A percentile compares a stretch with the other conserved stretches of the same genome.
phyloP scores from a whole-genome alignment of 2,888 invertebrate genomes.

The Drosophila meridiana region DNA sequence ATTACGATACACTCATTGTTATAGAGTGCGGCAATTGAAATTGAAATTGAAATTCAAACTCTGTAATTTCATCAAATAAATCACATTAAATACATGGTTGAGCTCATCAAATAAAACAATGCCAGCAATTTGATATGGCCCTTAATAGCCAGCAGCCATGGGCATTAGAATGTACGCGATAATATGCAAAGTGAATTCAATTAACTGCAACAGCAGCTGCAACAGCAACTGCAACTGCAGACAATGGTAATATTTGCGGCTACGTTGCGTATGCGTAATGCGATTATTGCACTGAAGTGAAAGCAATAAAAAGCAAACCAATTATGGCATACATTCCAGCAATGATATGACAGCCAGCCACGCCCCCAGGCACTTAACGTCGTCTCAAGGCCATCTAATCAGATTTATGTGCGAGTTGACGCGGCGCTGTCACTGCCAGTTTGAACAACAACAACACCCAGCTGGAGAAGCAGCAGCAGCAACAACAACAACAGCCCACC shows the following conservation, averaged over 20 bases:
- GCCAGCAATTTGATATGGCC: conserved; percentile 1
- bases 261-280: conserved; percentile 66
- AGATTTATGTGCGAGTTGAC: conserved; percentile 50
- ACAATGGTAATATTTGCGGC: conserved; percentile 35
- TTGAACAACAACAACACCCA: conserved; percentile 18
- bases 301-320: conserved; percentile 64
- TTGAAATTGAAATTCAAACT: conserved; percentile 15
- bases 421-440: conserved; percentile 30
- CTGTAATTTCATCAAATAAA: conserved; percentile 34
- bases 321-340: conserved; percentile 60
- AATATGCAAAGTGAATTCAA: conserved; percentile 50
- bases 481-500: conserved; percentile 4
- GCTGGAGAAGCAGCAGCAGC: not conserved
- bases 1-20: conserved; percentile 14
- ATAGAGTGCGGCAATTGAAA: not conserved
- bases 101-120: conserved; percentile 11
- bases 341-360: conserved; percentile 29
- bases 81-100: conserved; percentile 34
- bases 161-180: conserved; percentile 10
- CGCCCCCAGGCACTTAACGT: conserved; percentile 21
- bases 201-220: conserved; percentile 13
- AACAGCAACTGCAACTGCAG: not conserved
- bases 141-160: conserved; percentile 7
- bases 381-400: conserved; percentile 46
- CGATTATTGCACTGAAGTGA: conserved; percentile 55